phyloP scores from a whole-genome alignment of 2,888 invertebrate genomes.

The Pterobdella sp. region DNA sequence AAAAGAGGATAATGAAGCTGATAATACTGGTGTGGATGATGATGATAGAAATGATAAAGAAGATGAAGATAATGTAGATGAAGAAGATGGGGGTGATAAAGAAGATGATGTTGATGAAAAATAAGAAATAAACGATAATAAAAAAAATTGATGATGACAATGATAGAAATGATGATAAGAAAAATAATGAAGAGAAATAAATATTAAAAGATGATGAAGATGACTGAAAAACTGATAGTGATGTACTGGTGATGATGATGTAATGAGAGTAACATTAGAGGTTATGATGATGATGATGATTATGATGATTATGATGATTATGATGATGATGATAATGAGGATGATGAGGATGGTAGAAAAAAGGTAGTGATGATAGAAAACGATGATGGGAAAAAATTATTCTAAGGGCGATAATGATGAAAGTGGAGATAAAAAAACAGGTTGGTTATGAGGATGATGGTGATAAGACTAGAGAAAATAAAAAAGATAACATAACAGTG shows the following conservation, averaged over 20 bases:
- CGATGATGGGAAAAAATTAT: background rate
- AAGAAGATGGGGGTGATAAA: constrained; percentile 13
- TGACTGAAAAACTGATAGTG: background rate
- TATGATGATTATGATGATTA: background rate
- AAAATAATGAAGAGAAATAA: background rate
- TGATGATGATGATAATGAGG: background rate
- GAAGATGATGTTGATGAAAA: constrained; percentile 25
- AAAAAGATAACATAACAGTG: background rate
- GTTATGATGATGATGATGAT: background rate
- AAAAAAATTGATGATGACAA: background rate
- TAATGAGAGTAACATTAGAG: too few species aligned
- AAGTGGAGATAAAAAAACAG: background rate
- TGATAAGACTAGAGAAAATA: background rate
- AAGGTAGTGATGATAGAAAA: background rate
- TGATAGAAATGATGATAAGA: background rate
- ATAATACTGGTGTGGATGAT: constrained; percentile 12
- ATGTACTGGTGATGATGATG: background rate
- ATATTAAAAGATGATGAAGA: background rate
- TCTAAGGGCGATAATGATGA: background rate
- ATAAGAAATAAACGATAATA: background rate
- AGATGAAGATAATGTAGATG: constrained; percentile 18
- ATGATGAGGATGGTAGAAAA: background rate
- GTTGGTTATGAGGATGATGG: background rate
- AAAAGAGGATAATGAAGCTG: constrained; percentile 22
- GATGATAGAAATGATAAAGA: constrained; percentile 20